phyloP scores from a whole-genome alignment of 2,113 vertebrate genomes.

The Theristicus caerulescens region DNA sequence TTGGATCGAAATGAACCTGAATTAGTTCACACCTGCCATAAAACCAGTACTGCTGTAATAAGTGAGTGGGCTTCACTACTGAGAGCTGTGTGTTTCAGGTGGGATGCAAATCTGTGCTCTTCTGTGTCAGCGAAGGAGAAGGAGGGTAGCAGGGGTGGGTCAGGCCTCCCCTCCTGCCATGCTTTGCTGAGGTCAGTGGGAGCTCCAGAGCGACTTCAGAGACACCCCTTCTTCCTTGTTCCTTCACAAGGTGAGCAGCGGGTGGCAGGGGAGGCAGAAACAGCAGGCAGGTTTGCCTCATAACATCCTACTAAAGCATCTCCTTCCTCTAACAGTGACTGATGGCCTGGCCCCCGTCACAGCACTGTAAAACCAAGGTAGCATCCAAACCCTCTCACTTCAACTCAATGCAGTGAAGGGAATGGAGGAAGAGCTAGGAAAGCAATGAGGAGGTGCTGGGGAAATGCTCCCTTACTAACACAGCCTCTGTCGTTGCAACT shows the following conservation, averaged over 20 bases:
- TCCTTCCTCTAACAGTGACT: not conserved
- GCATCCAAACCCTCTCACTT: not conserved
- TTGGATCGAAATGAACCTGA: not conserved
- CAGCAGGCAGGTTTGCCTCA: not conserved
- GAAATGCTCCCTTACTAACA: not conserved
- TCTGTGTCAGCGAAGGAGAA: not conserved
- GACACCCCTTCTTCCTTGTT: not conserved
- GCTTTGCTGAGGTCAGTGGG: not conserved
- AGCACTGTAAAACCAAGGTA: not conserved
- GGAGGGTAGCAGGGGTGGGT: not conserved
- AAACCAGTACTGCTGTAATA: not conserved
- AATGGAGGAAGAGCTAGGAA: not conserved
- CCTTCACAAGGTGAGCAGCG: not conserved
- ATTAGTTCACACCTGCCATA: slow-evolving; percentile 15
- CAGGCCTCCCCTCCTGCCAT: not conserved
- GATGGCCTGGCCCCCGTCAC: not conserved
- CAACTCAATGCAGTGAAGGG: not conserved
- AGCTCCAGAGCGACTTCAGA: not conserved
- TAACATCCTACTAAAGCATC: not conserved
- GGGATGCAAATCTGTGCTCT: not conserved
- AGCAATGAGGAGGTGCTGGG: not conserved
- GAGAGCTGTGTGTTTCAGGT: not conserved
- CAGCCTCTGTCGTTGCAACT: not conserved
- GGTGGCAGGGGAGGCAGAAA: not conserved
- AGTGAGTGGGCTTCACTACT: not conserved